phyloP scores from a whole-genome alignment of 2,888 invertebrate genomes.

The Leptogaster cylindrica region DNA sequence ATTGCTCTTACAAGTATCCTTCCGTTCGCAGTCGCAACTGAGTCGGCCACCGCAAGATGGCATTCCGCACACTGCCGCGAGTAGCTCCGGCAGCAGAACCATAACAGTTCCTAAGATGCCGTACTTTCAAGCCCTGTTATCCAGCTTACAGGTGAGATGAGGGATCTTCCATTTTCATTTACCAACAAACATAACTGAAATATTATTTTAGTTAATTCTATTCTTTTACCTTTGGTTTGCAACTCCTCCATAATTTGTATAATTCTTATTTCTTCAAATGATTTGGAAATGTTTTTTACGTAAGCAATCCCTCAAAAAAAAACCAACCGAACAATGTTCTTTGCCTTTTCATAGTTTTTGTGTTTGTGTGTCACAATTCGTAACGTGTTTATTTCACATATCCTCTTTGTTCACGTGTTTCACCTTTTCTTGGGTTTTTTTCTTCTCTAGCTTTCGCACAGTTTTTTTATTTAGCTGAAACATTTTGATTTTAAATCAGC shows the following conservation, averaged over 20 bases:
- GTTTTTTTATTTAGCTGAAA: constrained; percentile 25
- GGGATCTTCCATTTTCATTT: constrained; percentile 4
- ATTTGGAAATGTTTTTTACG: neutral
- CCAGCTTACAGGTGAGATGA: constrained; percentile 74
- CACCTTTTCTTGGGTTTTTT: neutral
- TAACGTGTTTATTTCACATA: neutral
- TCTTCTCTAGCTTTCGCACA: constrained; percentile 24
- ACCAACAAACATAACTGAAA: neutral
- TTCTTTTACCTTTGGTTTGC: constrained; percentile 1
- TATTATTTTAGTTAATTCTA: neutral
- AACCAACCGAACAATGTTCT: neutral
- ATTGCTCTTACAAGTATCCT: no score
- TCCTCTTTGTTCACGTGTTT: neutral
- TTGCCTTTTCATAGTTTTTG: constrained; percentile 19
- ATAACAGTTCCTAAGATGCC: constrained; percentile 65
- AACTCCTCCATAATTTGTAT: neutral
- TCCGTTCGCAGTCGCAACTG: constrained; percentile 57
- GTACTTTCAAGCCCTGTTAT: constrained; percentile 73
- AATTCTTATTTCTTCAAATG: neutral
- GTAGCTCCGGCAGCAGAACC: constrained; percentile 59
- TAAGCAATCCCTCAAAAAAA: neutral
- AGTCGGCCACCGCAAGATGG: constrained; percentile 59
- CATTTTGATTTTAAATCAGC: constrained; percentile 11
- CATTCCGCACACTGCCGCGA: constrained; percentile 59
- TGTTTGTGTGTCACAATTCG: neutral